Conservation (phyloP, 2,888 invertebrate genomes). For the Drosophila mulleri region DNA sequence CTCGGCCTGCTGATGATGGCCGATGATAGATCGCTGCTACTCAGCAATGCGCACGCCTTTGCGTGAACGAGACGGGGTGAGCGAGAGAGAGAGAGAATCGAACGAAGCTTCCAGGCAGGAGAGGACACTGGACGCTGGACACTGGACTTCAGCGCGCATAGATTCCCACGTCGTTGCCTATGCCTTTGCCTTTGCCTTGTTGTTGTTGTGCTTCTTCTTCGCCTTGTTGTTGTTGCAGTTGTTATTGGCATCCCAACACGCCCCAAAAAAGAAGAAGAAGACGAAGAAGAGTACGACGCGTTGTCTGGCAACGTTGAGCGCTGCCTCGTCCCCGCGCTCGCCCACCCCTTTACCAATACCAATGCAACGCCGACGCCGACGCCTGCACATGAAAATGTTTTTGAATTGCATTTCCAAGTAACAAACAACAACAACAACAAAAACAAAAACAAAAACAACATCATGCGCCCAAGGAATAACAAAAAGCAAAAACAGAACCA, state of each 20-base stretch:
- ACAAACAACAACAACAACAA: conserved; percentile 66
- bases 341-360: neutral
- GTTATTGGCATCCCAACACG: conserved; percentile 44
- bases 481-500: conserved; percentile 22
- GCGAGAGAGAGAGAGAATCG: neutral
- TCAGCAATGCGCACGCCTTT: conserved; percentile 20
- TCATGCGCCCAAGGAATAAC: conserved; percentile 38
- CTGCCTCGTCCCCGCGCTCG: neutral
- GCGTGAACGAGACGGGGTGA: neutral
- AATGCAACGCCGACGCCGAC: conserved; percentile 30
- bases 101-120: conserved; percentile 3
- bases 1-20: conserved; percentile 35
- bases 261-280: conserved; percentile 32
- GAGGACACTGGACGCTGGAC: conserved; percentile 34
- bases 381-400: conserved; percentile 65
- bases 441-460: conserved; percentile 52
- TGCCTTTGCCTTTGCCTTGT: conserved; percentile 6
- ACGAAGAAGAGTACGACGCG: conserved; percentile 47
- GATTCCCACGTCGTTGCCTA: conserved; percentile 36
- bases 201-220: neutral
- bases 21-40: conserved; percentile 58
- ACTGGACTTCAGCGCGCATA: conserved; percentile 22
- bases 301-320: conserved; percentile 52
- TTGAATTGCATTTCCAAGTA: conserved; percentile 80
- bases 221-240: conserved; percentile 14